Percentiles rank a stretch among this genome's conserved stretches.
Conservation (phyloP, 2,888 invertebrate species). For the Polydesmus complanatus region DNA sequence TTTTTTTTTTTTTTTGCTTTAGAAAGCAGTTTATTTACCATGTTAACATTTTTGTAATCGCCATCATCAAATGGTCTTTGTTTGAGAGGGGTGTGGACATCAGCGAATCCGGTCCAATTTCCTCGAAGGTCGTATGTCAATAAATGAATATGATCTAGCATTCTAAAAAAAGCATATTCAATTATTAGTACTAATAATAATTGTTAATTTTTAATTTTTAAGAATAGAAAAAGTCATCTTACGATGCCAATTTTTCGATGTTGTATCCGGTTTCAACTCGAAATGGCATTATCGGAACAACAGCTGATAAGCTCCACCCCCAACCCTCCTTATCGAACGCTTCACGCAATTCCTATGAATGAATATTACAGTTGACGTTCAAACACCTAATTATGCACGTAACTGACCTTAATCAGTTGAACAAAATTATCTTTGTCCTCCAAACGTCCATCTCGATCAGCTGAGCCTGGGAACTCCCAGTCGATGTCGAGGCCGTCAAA, state of each 20-base stretch:
- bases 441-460: slow-evolving; percentile 19
- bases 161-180: slow-evolving; percentile 5
- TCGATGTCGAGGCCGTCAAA: slow-evolving; percentile 33
- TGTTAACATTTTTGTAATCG: slow-evolving; percentile 19
- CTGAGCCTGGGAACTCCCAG: slow-evolving; percentile 31
- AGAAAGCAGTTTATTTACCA: slow-evolving; percentile 14
- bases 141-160: slow-evolving; percentile 20
- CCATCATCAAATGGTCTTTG: slow-evolving; percentile 17
- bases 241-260: slow-evolving; percentile 17
- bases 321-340: slow-evolving; percentile 18
- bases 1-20: too few species aligned
- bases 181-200: too few species aligned
- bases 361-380: too few species aligned
- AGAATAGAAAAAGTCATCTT: not conserved
- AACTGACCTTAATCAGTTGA: slow-evolving; percentile 18
- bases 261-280: slow-evolving; percentile 20
- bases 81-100: slow-evolving; percentile 28
- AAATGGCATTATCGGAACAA: slow-evolving; percentile 18
- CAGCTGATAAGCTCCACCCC: slow-evolving; percentile 17
- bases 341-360: slow-evolving; percentile 15
- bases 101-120: slow-evolving; percentile 28
- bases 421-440: slow-evolving; percentile 21
- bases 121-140: slow-evolving; percentile 28
- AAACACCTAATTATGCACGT: not conserved
- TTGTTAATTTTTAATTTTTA: not conserved